Percentiles rank a stretch among this genome's conserved stretches.
These are phyloP conservation scores for Cosmia pyralina DNA, from an alignment of 2,888 invertebrate species.

Conservation along the genomic window DNA sequence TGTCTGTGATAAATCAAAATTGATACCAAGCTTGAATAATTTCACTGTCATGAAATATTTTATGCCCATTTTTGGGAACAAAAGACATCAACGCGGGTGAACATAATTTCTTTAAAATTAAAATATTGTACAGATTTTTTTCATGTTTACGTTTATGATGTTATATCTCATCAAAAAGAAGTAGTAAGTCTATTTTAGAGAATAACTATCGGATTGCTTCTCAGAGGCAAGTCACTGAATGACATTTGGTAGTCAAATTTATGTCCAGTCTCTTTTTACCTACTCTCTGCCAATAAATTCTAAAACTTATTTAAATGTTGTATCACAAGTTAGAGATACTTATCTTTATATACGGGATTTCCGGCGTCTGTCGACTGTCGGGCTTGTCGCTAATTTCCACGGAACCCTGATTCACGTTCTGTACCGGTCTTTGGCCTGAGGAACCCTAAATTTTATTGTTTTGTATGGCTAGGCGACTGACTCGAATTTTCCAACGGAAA, in stretches of 20 bases:
- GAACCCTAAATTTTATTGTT: slow-evolving; percentile 46
- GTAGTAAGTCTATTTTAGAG: neutral
- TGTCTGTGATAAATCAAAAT: too few species aligned
- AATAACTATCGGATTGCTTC: neutral
- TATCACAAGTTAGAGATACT: slow-evolving; percentile 83
- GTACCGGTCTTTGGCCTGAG: slow-evolving; percentile 51
- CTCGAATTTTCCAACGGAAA: slow-evolving; percentile 21
- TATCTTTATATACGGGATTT: slow-evolving; percentile 88
- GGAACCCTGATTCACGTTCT: slow-evolving; percentile 74
- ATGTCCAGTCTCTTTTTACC: slow-evolving; percentile 43
- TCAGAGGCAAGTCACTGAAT: neutral
- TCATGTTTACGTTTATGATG: too few species aligned
- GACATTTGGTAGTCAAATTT: neutral
- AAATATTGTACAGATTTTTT: neutral
- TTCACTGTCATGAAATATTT: too few species aligned
- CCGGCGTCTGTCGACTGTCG: slow-evolving; percentile 80
- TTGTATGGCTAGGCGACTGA: slow-evolving; percentile 14
- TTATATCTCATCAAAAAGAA: too few species aligned
- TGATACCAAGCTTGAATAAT: too few species aligned
- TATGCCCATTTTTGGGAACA: neutral
- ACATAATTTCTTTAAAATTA: fast-evolving
- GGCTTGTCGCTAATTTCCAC: slow-evolving; percentile 80
- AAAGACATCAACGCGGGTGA: slow-evolving; percentile 25
- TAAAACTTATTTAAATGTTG: slow-evolving; percentile 87
- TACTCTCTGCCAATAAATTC: slow-evolving; percentile 80